Percentiles rank a stretch among this genome's conserved stretches.
Conservation (phyloP, 2,888 invertebrate genomes). For the Dinocampus coccinellae region DNA sequence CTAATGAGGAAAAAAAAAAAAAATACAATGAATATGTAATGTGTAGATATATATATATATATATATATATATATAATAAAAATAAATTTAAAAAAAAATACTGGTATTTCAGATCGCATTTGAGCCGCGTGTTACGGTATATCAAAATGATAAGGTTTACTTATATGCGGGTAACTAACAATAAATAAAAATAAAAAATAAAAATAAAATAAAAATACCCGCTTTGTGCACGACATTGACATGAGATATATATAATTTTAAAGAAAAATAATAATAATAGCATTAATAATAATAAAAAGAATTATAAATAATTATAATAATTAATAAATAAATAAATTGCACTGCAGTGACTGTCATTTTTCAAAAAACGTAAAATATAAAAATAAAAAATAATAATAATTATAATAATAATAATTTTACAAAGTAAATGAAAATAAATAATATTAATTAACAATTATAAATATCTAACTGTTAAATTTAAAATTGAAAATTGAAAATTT, state of each 20-base stretch:
- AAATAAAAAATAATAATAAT: too few relatives aligned
- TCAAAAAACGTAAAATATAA: too few relatives aligned
- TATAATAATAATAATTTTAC: too few relatives aligned
- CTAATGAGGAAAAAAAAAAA: slow-evolving; percentile 24
- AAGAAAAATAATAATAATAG: too few relatives aligned
- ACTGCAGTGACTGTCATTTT: too few relatives aligned
- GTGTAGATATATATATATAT: background rate
- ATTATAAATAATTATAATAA: too few relatives aligned
- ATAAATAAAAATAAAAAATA: slow-evolving; percentile 2
- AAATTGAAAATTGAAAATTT: too few relatives aligned
- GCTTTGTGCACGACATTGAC: background rate
- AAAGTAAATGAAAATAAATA: too few relatives aligned
- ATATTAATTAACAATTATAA: too few relatives aligned
- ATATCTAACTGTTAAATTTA: too few relatives aligned
- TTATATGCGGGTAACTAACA: slow-evolving; percentile 1
- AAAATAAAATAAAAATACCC: background rate
- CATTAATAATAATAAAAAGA: too few relatives aligned
- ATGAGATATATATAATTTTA: background rate
- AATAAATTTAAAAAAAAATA: slow-evolving; percentile 19
- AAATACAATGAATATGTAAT: slow-evolving; percentile 15
- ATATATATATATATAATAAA: background rate
- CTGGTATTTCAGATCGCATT: slow-evolving; percentile 5
- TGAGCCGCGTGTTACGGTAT: slow-evolving; percentile 16
- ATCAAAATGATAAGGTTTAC: slow-evolving; percentile 16
- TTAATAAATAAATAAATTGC: too few relatives aligned